Base-by-base conservation (phyloP, 2,888 invertebrate species). In the Cancer borealis region DNA sequence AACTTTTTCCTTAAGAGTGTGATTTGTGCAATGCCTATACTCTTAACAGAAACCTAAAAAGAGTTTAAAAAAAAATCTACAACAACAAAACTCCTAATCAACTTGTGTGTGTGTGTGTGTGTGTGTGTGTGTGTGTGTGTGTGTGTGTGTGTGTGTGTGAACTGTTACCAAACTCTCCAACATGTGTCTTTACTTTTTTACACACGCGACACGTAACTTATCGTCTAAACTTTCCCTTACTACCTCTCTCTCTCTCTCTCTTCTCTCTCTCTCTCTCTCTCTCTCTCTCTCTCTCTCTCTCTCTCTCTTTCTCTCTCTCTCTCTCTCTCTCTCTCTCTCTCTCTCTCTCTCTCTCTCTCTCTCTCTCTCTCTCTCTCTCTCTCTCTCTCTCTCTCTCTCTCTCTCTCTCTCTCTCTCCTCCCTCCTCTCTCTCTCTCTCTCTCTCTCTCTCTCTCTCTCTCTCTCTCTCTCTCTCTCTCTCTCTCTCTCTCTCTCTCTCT, bases 141-240 rank as follows among this genome's bases (percentile, higher is more conserved):
- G 73, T 73, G 73, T 73, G 73, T 73, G 73, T 73, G 73, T 73
- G 73, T 73, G 79, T 79, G 79, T 79, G 79, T 26, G 30, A 21
- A 79, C 26, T 79, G 79, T 79, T 79, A 30, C 30, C 21, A 79
- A 79, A 79, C 79, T 79, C 12, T 79, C 10, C 21, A 30, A 79
- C 79, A 79, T 79, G 21, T 12, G 30, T 79, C 79, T 79, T 79
- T 30, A 79, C 12, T 79, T 79, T 79, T 79, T 79, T 30, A 79
- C 8, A 79, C 10, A 6, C 79, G 8, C 79, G 26, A 3, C 30
- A 79, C 30, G 26, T 26, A 79, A 79, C 30, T 79, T 79, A 79
- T 21, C 10, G 12, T 14, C 6, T 30, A 79, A 79, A 79, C 79
- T 79, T 21, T 79, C 79, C 30, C 79, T 79, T 21, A 30, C 79